Base-by-base conservation (phyloP, 37 sponge, comb jelly and placozoan species). In the Halisarca cf. caerulea region DNA sequence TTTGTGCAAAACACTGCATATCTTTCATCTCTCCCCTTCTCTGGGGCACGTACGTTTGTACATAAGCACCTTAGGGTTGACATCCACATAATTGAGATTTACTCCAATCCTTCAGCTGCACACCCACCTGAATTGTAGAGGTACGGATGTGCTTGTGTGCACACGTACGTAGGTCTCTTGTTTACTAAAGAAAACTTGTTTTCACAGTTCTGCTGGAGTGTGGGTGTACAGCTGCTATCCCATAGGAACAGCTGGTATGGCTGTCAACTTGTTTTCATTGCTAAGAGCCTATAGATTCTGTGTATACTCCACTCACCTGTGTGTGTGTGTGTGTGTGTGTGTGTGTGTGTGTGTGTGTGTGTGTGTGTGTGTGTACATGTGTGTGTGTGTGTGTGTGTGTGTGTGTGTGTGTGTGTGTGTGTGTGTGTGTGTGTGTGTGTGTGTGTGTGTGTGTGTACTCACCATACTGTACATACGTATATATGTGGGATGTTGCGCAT, bases 271-370 rank as follows among this genome's bases (percentile, higher is more conserved):
- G 6, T 47, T 6, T 47, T 47, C 51, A 47, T 47, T 68, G 33
- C 3, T 2, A 34, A 34, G 69, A 30, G 69, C 7, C 17, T 68
- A 34, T 30, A 4, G n/a, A 30, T 27, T 1, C 30, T 18, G 15
- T 18, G 30, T 27, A 34, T 17, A 34, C 17, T 32, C 17, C 15
- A 34, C 30, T 18, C 35, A 34, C 30, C 32, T 68, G 69, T 68
- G 69, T 68, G 69, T 68, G 69, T 30, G 27, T 68, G 69, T 68
- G 69, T 68, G 69, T 30, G 69, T 27, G 69, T 68, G 34, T 68
- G 69, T 30, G 69, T 68, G 69, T 27, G 34, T 68, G 33, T 30
- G 69, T 68, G 32, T 68, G 69, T 68, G 69, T 68, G 69, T 27
- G 69, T 68, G 69, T 30, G 69, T 68, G 69, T 27, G 69, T 68